Evolutionary conservation across 2,113 vertebrate genomes (phyloP), one percentile per base, ranked within the genome.

Genomic region (Serilophus lunatus): DNA sequence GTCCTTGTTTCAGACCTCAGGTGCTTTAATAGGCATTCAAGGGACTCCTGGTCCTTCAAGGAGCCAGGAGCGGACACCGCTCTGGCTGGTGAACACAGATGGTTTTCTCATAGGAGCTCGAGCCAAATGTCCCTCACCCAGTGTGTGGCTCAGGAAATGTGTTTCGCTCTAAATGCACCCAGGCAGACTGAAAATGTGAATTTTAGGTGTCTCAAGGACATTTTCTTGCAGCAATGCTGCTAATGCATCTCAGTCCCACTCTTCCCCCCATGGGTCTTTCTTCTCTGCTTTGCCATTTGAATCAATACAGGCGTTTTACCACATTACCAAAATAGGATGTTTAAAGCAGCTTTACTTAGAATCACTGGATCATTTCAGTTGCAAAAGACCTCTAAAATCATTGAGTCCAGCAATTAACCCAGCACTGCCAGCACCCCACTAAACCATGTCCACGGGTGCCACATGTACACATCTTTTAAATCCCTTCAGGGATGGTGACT

Each of bases 101-200:
- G 36, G 16, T 54, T 82, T 88, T 65, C 49, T 78, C 82, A 53
- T 1, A 49, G 80, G 18, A 88, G 16, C 68, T 74, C 51, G 10
- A 81, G 44, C 40, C 0, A 0, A 78, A 92, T 0, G 0, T 88
- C 72, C 92, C 2, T 0, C 61, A 33, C 68, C 49, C 1, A 0
- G 8, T n/a, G 71, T 44, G 44, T 33, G 50, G 35, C 6, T 88
- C 56, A 83, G 56, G 53, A 96, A 69, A 64, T 5, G 23, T 60
- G 10, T 76, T 92, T 71, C 72, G 86, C 47, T 78, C 60, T 50
- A 71, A 82, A 64, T 64, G 72, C 11, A 3, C 53, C 16, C 72
- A 78, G 72, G 20, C 64, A 88, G 80, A 36, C 65, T 78, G 44
- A 61, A 93, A 86, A 93, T 35, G 40, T 33, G 92, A 59, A 53